phyloP scores from a whole-genome alignment of 2,113 vertebrate genomes.

The Xiphophorus maculatus region DNA sequence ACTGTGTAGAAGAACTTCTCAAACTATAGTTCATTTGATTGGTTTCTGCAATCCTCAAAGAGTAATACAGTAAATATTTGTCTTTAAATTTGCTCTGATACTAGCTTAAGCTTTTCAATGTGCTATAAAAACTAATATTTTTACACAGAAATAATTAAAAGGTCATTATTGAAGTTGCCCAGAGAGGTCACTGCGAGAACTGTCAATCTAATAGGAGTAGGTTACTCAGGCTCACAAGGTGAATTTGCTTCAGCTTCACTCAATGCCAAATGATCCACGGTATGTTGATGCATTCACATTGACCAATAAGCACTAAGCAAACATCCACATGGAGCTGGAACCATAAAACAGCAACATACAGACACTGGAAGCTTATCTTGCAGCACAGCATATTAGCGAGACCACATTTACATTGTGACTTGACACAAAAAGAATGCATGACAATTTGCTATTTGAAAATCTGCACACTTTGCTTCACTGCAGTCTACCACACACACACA shows the following conservation, averaged over 20 bases:
- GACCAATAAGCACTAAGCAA: conserved; percentile 18
- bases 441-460: conserved; percentile 35
- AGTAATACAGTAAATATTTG: background rate
- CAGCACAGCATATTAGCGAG: conserved; percentile 23
- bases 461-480: conserved; percentile 13
- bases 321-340: conserved; percentile 33
- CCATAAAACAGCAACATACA: conserved; percentile 28
- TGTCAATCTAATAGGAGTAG: background rate
- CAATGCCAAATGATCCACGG: conserved; percentile 9
- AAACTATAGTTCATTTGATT: background rate
- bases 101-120: too few species aligned
- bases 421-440: conserved; percentile 17
- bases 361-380: conserved; percentile 21
- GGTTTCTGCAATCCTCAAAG: background rate
- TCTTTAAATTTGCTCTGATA: too few species aligned
- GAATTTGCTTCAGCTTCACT: conserved; percentile 4
- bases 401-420: conserved; percentile 20
- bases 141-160: background rate
- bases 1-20: background rate
- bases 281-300: conserved; percentile 20
- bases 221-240: background rate
- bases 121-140: background rate
- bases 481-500: conserved; percentile 2
- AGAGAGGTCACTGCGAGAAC: background rate
- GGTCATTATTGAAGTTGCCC: too few species aligned